Conservation (phyloP, 2,888 invertebrate genomes). For the Ichneumoninae sp. region DNA sequence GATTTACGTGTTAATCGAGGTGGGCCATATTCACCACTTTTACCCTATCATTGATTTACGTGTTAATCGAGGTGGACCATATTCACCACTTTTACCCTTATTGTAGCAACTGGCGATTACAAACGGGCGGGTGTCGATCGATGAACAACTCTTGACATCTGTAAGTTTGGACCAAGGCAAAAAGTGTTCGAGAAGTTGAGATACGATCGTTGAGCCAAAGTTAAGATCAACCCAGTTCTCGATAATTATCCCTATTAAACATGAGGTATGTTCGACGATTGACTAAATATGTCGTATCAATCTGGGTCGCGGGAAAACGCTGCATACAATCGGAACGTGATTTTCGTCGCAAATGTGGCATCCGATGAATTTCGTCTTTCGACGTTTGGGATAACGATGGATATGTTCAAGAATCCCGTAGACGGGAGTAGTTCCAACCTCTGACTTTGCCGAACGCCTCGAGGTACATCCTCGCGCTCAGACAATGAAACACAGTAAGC, state of each 20-base stretch:
- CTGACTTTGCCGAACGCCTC: conserved; percentile 7
- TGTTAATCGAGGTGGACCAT: no score
- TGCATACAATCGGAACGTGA: neutral
- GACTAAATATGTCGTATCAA: neutral
- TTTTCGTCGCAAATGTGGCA: neutral
- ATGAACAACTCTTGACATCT: neutral
- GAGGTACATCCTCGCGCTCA: conserved; percentile 25
- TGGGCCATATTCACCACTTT: no score
- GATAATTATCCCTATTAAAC: no score
- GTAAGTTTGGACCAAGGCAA: no score
- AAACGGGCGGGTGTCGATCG: neutral
- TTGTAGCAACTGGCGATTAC: neutral
- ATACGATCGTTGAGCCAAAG: no score
- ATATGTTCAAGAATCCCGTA: neutral
- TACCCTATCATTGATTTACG: no score
- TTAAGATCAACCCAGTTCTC: no score
- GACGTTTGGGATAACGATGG: conserved; percentile 23
- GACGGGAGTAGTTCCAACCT: neutral
- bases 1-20: no score
- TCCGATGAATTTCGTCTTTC: conserved; percentile 3
- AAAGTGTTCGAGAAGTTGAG: no score
- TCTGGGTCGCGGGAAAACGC: neutral
- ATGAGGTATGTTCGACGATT: no score
- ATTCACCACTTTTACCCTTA: no score
- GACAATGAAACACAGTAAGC: conserved; percentile 36